Evolutionary conservation across 2,797 vertebrate genomes (phyloP), one percentile per base, ranked within the genome.

Genomic region (Tangara arthus): DNA sequence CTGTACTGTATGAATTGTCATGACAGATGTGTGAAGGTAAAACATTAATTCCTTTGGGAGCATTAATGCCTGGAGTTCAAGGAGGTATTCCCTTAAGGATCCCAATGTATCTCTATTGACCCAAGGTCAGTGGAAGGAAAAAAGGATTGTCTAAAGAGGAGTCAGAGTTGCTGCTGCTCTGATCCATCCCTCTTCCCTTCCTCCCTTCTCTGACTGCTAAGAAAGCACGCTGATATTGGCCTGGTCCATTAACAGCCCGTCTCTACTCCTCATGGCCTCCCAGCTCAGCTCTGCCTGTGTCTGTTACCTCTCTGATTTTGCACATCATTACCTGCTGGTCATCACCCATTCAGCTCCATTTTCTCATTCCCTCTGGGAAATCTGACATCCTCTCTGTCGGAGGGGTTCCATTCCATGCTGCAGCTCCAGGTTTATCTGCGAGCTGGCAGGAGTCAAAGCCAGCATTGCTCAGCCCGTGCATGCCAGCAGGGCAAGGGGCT

Each of bases 401-500:
- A 59, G 47, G 6, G 18, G 24, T 17, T 71, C 82, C 4, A 3
- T 9, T 35, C 30, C 24, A 49, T 12, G 22, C 50, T 61, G 64
- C 68, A 82, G 56, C 52, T 21, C 27, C 15, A 0, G 1, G 5
- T 41, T 69, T 24, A 61, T 41, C 82, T 53, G 50, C 0, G 14
- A 63, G 52, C 26, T 12, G 32, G 47, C 64, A 27, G 26, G 15
- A 73, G 41, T 8, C 1, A 7, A 66, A 68, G 61, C 19, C 86
- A 60, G 46, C 28, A 16, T 19, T 44, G 44, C 70, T 63, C 61
- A 44, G 53, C n/a, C 28, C 1, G 0, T 22, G 26, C 15, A 8
- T 0, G 0, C 26, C 46, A 34, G 35, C 32, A 32, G 37, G n/a
- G 14, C 6, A 3, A 44, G 27, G 75, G 49, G 11, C 46, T 61